These are phyloP conservation scores for Idaea biselata DNA, from an alignment of 2,888 invertebrate species.

Conservation along the genomic window DNA sequence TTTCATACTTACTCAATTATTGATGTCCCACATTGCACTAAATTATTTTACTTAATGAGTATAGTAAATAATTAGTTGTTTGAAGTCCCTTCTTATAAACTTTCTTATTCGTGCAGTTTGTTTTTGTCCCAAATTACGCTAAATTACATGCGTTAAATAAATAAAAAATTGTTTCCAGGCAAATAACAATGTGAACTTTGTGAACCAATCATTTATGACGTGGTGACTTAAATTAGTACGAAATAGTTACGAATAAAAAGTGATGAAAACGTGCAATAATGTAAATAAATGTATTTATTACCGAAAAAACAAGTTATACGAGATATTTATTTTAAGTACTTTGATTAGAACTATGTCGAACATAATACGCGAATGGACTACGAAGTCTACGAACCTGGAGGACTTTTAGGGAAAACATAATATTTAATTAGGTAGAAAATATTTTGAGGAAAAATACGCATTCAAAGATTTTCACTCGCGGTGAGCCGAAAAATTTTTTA, in stretches of 20 bases:
- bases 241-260: neutral
- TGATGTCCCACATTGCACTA: neutral
- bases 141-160: no score
- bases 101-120: no score
- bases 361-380: neutral
- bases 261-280: neutral
- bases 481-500: neutral
- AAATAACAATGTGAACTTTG: slow-evolving; percentile 3
- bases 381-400: neutral
- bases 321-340: neutral
- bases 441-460: no score
- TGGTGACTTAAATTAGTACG: neutral
- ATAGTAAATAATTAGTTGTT: no score
- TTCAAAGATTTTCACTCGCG: no score
- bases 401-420: no score
- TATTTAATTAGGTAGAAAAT: no score
- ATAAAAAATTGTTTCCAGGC: neutral
- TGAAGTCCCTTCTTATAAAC: no score
- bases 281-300: slow-evolving; percentile 4
- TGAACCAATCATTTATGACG: neutral
- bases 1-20: neutral
- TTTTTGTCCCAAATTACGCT: no score
- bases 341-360: neutral
- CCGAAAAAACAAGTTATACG: neutral
- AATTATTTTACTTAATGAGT: no score